Percentiles rank a stretch among this genome's conserved stretches.
phyloP scores from a whole-genome alignment of 1,140 invertebrate species.

The Araneus ventricosus region DNA sequence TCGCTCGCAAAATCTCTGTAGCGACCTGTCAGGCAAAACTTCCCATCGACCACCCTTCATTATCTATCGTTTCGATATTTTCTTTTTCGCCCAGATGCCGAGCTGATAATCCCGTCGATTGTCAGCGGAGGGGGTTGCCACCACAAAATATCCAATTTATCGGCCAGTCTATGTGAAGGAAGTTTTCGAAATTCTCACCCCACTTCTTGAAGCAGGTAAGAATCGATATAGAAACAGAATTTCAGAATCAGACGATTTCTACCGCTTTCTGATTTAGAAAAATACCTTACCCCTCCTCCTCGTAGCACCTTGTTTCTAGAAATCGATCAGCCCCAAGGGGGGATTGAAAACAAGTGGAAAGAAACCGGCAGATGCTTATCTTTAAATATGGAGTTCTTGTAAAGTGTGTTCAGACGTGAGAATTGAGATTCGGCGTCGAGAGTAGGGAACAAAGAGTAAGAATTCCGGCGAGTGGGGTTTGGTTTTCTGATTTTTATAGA shows the following conservation, averaged over 20 bases:
- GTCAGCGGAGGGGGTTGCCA: not conserved
- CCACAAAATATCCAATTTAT: not conserved
- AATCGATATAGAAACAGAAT: not conserved
- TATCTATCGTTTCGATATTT: not conserved
- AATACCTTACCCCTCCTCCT: too few relatives aligned
- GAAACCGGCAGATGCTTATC: not conserved
- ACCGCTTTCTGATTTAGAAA: not conserved
- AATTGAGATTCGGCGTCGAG: not conserved
- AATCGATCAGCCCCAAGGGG: not conserved
- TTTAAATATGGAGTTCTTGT: slow-evolving; percentile 10
- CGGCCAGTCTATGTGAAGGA: too few relatives aligned
- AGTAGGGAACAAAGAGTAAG: not conserved
- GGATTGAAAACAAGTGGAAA: not conserved
- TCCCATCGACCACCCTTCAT: not conserved
- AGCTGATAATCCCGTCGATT: not conserved
- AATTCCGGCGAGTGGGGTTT: not conserved
- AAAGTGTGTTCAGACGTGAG: not conserved
- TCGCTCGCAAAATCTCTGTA: not conserved
- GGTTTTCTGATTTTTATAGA: not conserved
- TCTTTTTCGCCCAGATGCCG: not conserved
- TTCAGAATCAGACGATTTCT: not conserved
- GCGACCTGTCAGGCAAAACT: not conserved
- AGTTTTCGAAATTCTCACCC: not conserved
- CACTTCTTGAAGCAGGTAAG: not conserved
- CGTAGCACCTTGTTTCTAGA: not conserved